A percentile compares a stretch with the other conserved stretches of the same genome.
phyloP scores from a whole-genome alignment of 1,140 invertebrate species.

The Orussus abietinus region DNA sequence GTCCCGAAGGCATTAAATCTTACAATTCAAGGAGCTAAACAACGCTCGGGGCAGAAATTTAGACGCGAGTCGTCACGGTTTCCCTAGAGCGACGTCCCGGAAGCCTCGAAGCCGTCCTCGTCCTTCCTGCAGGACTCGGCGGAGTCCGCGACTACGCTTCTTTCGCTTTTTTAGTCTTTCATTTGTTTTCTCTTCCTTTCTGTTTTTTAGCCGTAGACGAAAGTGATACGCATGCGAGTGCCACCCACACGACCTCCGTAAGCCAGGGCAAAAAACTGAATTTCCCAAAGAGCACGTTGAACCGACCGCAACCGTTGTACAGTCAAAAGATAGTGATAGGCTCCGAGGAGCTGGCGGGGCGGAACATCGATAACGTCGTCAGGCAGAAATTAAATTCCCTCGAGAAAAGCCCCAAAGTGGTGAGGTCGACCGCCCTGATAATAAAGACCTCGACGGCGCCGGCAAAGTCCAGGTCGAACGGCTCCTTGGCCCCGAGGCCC shows the following conservation, averaged over 20 bases:
- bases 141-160: too few species aligned
- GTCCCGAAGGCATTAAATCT: too few species aligned
- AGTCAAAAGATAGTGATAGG: constrained; percentile 53
- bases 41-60: too few species aligned
- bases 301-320: constrained; percentile 44
- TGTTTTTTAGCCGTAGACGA: constrained; percentile 55
- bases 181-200: constrained; percentile 52
- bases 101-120: too few species aligned
- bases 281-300: constrained; percentile 47
- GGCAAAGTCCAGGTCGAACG: constrained; percentile 20
- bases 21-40: too few species aligned
- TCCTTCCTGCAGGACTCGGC: too few species aligned
- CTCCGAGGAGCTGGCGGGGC: constrained; percentile 44
- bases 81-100: too few species aligned
- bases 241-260: constrained; percentile 41
- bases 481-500: constrained; percentile 7
- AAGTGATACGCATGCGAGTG: constrained; percentile 52
- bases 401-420: constrained; percentile 45
- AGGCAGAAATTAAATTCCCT: constrained; percentile 43
- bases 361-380: constrained; percentile 46
- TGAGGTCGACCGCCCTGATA: constrained; percentile 48
- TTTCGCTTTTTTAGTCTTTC: constrained; percentile 45
- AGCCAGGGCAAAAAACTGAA: constrained; percentile 46
- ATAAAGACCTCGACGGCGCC: constrained; percentile 45
- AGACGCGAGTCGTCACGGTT: too few species aligned